Evolutionary conservation across 2,888 invertebrate genomes (phyloP), one percentile per base, ranked within the genome.

Genomic region (Pollenia amentaria): DNA sequence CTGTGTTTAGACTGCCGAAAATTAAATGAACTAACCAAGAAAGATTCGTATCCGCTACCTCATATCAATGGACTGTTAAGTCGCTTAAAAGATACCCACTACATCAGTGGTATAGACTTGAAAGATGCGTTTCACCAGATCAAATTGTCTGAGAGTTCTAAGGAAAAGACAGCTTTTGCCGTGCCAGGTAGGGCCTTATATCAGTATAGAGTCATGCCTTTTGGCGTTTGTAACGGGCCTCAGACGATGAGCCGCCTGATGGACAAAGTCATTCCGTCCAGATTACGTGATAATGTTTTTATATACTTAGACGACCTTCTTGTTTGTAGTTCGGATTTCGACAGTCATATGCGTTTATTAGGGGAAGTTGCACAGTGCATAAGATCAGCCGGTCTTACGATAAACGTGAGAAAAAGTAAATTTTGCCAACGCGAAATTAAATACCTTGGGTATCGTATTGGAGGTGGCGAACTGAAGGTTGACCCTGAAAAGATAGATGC

Each of bases 401-500:
- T 64, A 1, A 64, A 64, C 8, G 67, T 46, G 3, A 3, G 29
- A 3, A 29, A 29, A 3, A 29, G 29, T 29, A 29, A 29, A 29
- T 29, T 29, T 29, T 29, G 29, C 29, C 29, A 29, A 29, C 29
- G 29, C 0, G 29, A 29, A 3, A 29, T 29, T 3, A 29, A 29
- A 3, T 29, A 29, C 29, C 29, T 29, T 3, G 29, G 29, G 12
- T 64, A 75, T 44, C 40, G 67, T 6, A 48, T 86, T 14, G 82
- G 82, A 0, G n/a, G 42, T 2, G 86, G 75, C 40, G 8, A 16
- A 14, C 12, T 82, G 8, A 48, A 75, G 12, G 64, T 76, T 12
- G 86, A 87, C 16, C 76, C 76, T 4, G 76, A 64, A 3, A 83
- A 84, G n/a, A 67, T 75, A 0, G 53, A 53, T 44, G 80, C 77